Conservation (phyloP, 2,888 invertebrate species). For the Tuberolachnus salignus region DNA sequence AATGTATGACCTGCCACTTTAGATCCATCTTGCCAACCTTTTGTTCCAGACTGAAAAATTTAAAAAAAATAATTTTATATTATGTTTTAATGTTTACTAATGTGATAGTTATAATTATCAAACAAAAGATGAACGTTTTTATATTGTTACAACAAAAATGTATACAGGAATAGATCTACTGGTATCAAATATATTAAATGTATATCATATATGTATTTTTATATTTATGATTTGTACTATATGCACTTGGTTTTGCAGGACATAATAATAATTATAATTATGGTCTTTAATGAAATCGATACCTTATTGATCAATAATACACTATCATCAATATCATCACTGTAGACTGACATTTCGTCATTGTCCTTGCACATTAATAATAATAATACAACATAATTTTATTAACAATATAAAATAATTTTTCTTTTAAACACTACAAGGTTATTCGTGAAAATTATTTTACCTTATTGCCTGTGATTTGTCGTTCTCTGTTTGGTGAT, state of each 20-base stretch:
- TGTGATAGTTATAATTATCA: not conserved
- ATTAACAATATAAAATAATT: slow-evolving; percentile 18
- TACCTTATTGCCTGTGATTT: slow-evolving; percentile 82
- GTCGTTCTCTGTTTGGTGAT: slow-evolving; percentile 87
- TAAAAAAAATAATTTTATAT: not conserved
- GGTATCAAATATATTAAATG: slow-evolving; percentile 17
- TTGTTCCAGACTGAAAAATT: slow-evolving; percentile 48
- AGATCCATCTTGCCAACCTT: slow-evolving; percentile 82
- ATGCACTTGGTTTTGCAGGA: slow-evolving; percentile 7
- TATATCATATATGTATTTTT: not conserved
- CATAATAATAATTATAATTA: slow-evolving; percentile 14
- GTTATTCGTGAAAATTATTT: slow-evolving; percentile 59
- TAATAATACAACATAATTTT: slow-evolving; percentile 29
- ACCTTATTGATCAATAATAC: slow-evolving; percentile 54
- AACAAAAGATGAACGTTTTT: slow-evolving; percentile 7
- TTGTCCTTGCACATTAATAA: slow-evolving; percentile 49
- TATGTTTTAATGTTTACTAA: not conserved
- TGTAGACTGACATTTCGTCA: slow-evolving; percentile 50
- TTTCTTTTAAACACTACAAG: not conserved
- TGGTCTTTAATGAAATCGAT: slow-evolving; percentile 36
- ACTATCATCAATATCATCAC: slow-evolving; percentile 54
- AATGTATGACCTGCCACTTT: slow-evolving; percentile 73
- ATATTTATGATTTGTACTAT: slow-evolving; percentile 17
- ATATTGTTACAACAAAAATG: not conserved
- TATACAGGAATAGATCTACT: slow-evolving; percentile 36